These are phyloP conservation scores for Physocephala rufipes DNA, from an alignment of 2,888 invertebrate species.

Conservation along the genomic window DNA sequence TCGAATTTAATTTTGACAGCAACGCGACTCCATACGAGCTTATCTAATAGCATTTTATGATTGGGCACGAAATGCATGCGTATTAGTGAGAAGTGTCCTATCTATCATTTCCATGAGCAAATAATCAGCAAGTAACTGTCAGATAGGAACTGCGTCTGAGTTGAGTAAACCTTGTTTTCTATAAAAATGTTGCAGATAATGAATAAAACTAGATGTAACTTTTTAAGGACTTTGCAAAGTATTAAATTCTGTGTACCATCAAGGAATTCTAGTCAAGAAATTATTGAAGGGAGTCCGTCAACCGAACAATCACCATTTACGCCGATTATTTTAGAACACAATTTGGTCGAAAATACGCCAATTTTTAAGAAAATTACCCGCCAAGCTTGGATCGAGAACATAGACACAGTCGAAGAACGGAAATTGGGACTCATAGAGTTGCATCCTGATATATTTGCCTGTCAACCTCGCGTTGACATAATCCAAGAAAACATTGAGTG, in stretches of 20 bases:
- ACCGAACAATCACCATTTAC: conserved; percentile 16
- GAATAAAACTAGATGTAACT: conserved; percentile 52
- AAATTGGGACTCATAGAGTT: conserved; percentile 87
- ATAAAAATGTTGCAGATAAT: conserved; percentile 56
- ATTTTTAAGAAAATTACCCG: conserved; percentile 62
- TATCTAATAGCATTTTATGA: no score
- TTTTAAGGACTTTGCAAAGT: conserved; percentile 48
- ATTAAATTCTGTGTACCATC: conserved; percentile 39
- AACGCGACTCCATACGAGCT: no score
- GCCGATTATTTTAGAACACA: conserved; percentile 54
- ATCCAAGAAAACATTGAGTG: conserved; percentile 86
- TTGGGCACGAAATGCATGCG: no score
- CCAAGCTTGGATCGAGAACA: conserved; percentile 88
- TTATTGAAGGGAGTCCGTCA: conserved; percentile 21
- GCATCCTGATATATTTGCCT: conserved; percentile 88
- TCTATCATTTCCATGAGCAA: no score
- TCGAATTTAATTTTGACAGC: no score
- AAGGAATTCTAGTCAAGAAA: conserved; percentile 30
- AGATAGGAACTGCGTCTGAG: conserved; percentile 19
- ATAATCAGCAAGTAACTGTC: no score
- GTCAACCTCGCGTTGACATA: conserved; percentile 84
- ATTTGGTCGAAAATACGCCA: conserved; percentile 48
- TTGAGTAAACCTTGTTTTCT: no score
- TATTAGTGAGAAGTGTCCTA: no score
- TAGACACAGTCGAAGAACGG: conserved; percentile 78